A percentile compares a stretch with the other conserved stretches of the same genome.
Conservation (phyloP, 2,113 vertebrate species). For the Burhinus oedicnemus region DNA sequence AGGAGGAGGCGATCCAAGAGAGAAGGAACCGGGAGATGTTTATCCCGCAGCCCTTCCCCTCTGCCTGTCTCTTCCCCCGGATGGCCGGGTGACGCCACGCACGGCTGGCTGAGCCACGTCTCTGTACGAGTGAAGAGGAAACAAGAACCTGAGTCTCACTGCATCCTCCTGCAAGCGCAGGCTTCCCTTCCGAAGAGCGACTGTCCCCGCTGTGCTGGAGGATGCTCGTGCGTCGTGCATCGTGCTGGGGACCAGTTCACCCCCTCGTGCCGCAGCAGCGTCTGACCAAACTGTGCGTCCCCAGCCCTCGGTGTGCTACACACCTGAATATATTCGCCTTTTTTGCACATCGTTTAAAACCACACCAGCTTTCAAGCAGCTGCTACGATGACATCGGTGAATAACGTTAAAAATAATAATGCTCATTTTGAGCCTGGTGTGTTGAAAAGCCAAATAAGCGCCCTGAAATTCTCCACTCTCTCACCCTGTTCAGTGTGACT, state of each 20-base stretch:
- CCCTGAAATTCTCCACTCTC: not conserved
- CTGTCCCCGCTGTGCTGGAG: not conserved
- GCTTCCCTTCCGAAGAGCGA: not conserved
- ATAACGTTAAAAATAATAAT: not conserved
- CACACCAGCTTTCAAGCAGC: not conserved
- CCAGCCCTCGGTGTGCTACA: not conserved
- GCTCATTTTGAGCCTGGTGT: not conserved
- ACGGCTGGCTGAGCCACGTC: not conserved
- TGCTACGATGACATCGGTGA: not conserved
- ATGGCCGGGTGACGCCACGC: not conserved
- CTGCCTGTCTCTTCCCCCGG: not conserved
- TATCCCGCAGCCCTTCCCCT: not conserved
- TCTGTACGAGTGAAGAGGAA: not conserved
- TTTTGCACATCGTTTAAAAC: not conserved
- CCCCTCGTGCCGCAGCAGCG: rapidly evolving
- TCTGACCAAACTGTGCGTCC: not conserved
- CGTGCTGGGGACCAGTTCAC: not conserved
- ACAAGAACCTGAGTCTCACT: not conserved
- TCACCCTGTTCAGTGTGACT: not conserved
- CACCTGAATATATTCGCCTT: not conserved
- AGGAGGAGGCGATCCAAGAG: not conserved
- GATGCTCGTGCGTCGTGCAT: not conserved
- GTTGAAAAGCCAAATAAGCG: not conserved
- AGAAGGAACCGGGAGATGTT: not conserved
- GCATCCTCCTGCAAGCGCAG: not conserved